A percentile compares a stretch with the other conserved stretches of the same genome.
Evolutionary conservation across 2,888 invertebrate genomes (phyloP).

Genomic region (Chaetoderma sp.): DNA sequence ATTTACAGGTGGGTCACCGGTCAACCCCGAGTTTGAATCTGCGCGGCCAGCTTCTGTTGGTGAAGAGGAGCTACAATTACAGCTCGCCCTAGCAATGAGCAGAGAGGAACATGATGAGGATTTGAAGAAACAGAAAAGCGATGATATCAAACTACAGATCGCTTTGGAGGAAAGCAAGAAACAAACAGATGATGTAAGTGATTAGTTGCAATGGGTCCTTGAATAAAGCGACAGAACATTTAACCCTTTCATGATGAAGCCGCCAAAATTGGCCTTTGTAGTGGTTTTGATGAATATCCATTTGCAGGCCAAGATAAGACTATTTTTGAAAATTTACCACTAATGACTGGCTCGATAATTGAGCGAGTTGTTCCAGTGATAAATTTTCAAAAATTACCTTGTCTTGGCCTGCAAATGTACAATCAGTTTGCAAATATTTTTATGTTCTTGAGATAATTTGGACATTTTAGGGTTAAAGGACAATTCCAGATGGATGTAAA

Average conservation of each 20-base stretch:
- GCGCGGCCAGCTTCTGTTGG: slow-evolving; percentile 96
- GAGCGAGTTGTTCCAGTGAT: too few relatives aligned
- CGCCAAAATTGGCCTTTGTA: too few relatives aligned
- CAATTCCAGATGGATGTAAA: neutral
- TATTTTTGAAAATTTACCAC: too few relatives aligned
- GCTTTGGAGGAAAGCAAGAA: slow-evolving; percentile 87
- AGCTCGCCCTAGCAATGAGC: slow-evolving; percentile 97
- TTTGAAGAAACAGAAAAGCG: slow-evolving; percentile 91
- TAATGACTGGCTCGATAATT: slow-evolving; percentile 56
- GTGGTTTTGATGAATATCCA: too few relatives aligned
- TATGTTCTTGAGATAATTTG: neutral
- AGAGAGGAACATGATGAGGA: slow-evolving; percentile 98
- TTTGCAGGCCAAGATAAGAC: too few relatives aligned
- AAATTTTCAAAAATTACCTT: too few relatives aligned
- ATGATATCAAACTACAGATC: slow-evolving; percentile 95
- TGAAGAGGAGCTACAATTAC: slow-evolving; percentile 97
- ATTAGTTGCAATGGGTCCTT: slow-evolving; percentile 74
- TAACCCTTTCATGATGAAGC: too few relatives aligned
- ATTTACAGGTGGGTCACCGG: slow-evolving; percentile 38
- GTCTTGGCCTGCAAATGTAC: too few relatives aligned
- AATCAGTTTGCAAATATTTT: neutral
- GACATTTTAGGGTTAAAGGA: neutral
- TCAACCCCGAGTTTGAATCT: slow-evolving; percentile 81
- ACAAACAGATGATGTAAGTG: slow-evolving; percentile 42
- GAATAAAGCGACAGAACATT: too few relatives aligned